Conservation (phyloP, 1,140 invertebrate species). For the Scaptomyza pallida region DNA sequence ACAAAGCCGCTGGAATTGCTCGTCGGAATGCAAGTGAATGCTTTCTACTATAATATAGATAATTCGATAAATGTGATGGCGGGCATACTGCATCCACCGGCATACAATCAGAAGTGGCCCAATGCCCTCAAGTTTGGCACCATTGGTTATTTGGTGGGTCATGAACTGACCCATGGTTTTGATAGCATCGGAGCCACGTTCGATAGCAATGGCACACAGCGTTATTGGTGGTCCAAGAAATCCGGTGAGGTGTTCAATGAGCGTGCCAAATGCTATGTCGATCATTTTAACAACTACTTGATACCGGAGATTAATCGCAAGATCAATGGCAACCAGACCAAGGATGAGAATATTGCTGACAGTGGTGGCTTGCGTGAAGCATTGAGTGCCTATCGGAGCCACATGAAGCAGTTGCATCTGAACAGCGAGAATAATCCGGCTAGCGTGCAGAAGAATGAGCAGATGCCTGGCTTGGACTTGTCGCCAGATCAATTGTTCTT, state of each 20-base stretch:
- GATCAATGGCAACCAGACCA: constrained; percentile 87
- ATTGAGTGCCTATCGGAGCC: constrained; percentile 90
- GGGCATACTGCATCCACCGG: constrained; percentile 96
- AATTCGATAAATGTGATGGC: constrained; percentile 85
- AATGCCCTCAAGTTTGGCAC: constrained; percentile 73
- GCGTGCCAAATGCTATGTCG: constrained; percentile 89
- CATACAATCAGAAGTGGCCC: constrained; percentile 88
- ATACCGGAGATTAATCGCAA: constrained; percentile 85
- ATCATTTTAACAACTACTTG: constrained; percentile 86
- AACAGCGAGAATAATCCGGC: constrained; percentile 73
- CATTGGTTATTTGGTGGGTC: constrained; percentile 69
- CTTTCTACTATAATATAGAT: constrained; percentile 76
- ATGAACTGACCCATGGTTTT: constrained; percentile 78
- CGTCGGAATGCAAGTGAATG: constrained; percentile 71
- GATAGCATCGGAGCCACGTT: constrained; percentile 57
- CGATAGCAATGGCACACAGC: constrained; percentile 43
- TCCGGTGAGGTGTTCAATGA: constrained; percentile 53
- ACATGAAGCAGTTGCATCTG: constrained; percentile 73
- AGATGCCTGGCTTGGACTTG: constrained; percentile 92
- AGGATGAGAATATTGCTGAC: constrained; percentile 90
- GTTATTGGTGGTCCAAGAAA: constrained; percentile 80
- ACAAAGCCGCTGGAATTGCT: constrained; percentile 70
- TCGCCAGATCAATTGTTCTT: constrained; percentile 96
- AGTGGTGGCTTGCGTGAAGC: constrained; percentile 96
- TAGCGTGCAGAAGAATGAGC: constrained; percentile 84